These are phyloP conservation scores for Drosophila willistoni DNA, from an alignment of 1,140 invertebrate genomes.

Conservation along the genomic window DNA sequence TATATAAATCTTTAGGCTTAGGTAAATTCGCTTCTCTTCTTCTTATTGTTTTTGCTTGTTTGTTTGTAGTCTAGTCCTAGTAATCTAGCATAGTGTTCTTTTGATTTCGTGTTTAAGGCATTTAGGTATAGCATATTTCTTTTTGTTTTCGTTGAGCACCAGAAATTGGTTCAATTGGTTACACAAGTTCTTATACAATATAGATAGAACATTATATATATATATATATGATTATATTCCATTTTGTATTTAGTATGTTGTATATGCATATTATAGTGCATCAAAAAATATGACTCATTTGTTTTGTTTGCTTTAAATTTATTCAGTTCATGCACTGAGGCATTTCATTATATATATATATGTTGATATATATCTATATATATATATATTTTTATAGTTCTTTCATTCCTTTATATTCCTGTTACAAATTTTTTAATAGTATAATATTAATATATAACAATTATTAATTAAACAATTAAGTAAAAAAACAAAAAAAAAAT, in stretches of 20 bases:
- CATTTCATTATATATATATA: conserved; percentile 35
- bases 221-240: conserved; percentile 15
- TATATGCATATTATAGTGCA: conserved; percentile 46
- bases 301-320: conserved; percentile 59
- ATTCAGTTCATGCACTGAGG: conserved; percentile 74
- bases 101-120: conserved; percentile 55
- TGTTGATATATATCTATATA: conserved; percentile 20
- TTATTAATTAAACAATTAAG: conserved; percentile 34
- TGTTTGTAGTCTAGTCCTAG: conserved; percentile 13
- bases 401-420: conserved; percentile 44
- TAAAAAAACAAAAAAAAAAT: conserved; percentile 37
- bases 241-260: conserved; percentile 24
- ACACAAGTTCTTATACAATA: conserved; percentile 48
- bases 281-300: conserved; percentile 60
- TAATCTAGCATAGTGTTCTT: conserved; percentile 36
- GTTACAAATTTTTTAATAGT: conserved; percentile 46
- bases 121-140: conserved; percentile 30
- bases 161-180: conserved; percentile 57
- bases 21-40: conserved; percentile 74
- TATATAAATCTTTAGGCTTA: conserved; percentile 37
- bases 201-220: conserved; percentile 21
- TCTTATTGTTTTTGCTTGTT: conserved; percentile 18
- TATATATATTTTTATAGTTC: conserved; percentile 56
- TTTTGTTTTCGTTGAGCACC: conserved; percentile 61
- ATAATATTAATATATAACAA: too few relatives aligned